These are phyloP conservation scores for Petrosia ficiformis DNA, from an alignment of 37 sponge, comb jelly and placozoan genomes.

Conservation along the genomic window DNA sequence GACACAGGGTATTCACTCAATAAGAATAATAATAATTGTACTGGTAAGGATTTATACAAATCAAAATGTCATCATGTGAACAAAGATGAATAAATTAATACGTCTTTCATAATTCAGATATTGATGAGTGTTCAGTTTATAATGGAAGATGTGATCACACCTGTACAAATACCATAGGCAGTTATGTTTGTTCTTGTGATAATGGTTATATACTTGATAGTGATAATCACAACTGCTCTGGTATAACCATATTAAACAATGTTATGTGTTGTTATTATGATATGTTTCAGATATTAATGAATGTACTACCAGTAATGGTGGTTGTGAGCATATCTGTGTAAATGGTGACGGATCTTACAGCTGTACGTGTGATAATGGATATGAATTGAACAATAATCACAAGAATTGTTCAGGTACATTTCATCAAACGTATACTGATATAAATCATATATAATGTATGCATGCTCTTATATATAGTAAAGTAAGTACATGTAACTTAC, in stretches of 20 bases:
- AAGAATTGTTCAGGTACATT: not conserved
- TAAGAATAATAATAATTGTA: not conserved
- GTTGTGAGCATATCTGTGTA: not conserved
- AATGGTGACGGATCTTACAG: not conserved
- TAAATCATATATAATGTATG: not conserved
- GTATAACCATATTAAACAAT: not conserved
- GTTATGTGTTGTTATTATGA: not conserved
- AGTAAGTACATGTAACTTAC: not conserved
- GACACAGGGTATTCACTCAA: not conserved
- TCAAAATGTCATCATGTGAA: too few relatives aligned
- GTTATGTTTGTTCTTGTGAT: conserved; percentile 27
- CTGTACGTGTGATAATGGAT: conserved; percentile 2
- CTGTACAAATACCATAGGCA: conserved; percentile 43
- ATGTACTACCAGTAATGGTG: conserved; percentile 9
- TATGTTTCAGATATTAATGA: conserved; percentile 12
- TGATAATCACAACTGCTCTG: not conserved
- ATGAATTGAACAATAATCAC: not conserved
- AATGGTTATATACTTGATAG: conserved; percentile 39
- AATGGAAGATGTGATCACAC: conserved; percentile 6
- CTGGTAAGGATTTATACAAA: not conserved
- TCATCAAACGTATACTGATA: not conserved
- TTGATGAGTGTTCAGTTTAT: not conserved
- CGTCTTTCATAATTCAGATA: not conserved
- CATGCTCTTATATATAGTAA: too few relatives aligned
- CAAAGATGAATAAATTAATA: too few relatives aligned